Conservation (phyloP, 92 coral and sea anemone genomes). For the Heliopora coerulea region DNA sequence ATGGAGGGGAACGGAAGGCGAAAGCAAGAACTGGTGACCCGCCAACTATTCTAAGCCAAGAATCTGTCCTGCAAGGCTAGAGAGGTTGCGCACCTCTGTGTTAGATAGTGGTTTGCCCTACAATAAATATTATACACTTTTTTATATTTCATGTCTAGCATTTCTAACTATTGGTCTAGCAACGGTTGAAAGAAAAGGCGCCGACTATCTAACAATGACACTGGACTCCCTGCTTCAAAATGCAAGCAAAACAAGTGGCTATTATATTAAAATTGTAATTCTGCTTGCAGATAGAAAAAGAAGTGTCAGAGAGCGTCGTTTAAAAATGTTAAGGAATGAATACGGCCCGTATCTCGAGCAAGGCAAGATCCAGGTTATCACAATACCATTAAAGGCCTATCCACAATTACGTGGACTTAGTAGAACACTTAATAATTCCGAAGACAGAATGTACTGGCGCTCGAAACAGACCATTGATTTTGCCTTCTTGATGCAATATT, state of each 20-base stretch:
- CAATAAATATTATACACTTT: no score
- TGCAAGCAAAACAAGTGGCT: conserved; percentile 26
- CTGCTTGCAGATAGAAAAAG: conserved; percentile 76
- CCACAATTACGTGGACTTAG: conserved; percentile 67
- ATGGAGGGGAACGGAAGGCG: no score
- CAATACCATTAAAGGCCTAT: conserved; percentile 67
- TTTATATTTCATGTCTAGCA: no score
- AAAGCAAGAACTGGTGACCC: no score
- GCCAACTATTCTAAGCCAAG: no score
- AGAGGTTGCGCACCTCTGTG: no score
- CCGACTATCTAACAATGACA: conserved; percentile 64
- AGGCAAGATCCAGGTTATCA: conserved; percentile 74
- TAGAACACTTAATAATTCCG: conserved; percentile 58
- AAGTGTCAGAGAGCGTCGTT: conserved; percentile 49
- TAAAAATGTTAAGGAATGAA: conserved; percentile 31
- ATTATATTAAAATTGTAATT: conserved; percentile 61
- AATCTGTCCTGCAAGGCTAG: no score
- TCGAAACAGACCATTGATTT: conserved; percentile 84
- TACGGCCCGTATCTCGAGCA: conserved; percentile 56
- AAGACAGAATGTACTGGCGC: conserved; percentile 79
- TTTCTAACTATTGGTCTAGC: conserved; percentile 87
- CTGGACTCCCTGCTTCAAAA: conserved; percentile 58
- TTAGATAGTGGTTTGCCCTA: no score
- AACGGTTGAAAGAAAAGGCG: conserved; percentile 58
- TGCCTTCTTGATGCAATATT: conserved; percentile 70